phyloP scores from a whole-genome alignment of 2,888 invertebrate genomes.

The Thysanoteuthis rhombus region DNA sequence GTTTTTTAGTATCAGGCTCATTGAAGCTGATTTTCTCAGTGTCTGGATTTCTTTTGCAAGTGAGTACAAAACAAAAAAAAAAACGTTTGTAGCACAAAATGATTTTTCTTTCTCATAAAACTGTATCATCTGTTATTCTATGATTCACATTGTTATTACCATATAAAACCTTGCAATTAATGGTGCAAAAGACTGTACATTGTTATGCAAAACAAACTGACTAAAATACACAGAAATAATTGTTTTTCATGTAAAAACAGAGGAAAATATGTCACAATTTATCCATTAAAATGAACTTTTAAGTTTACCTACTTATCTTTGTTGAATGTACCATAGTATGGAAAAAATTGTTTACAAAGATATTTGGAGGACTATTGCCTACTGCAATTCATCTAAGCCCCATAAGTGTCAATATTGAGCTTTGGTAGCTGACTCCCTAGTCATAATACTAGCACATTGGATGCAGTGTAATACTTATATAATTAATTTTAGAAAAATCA shows the following conservation, averaged over 20 bases:
- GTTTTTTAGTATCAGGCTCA: not conserved
- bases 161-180: not conserved
- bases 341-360: no score
- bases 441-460: no score
- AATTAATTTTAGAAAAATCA: no score
- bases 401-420: no score
- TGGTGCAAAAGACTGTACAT: not conserved
- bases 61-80: not conserved
- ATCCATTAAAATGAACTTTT: no score
- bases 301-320: no score
- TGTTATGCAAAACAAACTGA: not conserved
- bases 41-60: not conserved
- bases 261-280: not conserved
- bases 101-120: not conserved
- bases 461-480: no score
- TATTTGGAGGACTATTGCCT: no score
- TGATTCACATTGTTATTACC: not conserved
- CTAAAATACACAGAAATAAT: not conserved
- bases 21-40: not conserved
- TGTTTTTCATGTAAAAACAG: not conserved
- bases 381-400: no score
- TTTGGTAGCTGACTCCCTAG: no score
- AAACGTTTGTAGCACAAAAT: not conserved
- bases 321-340: no score
- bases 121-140: not conserved